phyloP scores from a whole-genome alignment of 2,797 vertebrate species.

The Coilia nasus region DNA sequence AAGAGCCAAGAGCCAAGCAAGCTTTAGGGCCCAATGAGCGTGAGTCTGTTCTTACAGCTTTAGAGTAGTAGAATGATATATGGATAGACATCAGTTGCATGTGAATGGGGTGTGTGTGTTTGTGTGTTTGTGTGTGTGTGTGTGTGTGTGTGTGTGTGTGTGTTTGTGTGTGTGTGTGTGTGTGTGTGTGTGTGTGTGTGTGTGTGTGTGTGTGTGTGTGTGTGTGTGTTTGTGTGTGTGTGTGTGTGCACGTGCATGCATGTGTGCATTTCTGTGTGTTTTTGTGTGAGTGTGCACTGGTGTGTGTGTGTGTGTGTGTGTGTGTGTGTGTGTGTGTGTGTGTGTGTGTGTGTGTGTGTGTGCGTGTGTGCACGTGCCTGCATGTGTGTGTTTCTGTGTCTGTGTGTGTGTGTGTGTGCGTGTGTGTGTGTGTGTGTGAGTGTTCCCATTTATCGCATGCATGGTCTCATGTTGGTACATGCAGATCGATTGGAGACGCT shows the following conservation, averaged over 20 bases:
- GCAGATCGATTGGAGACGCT: not conserved
- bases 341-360: no score
- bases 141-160: no score
- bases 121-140: no score
- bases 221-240: not conserved
- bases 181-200: not conserved
- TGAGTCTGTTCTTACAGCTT: not conserved
- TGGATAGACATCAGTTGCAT: not conserved
- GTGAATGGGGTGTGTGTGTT: not conserved
- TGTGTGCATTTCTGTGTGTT: not conserved
- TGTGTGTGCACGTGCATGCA: not conserved
- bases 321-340: no score
- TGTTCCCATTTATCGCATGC: not conserved
- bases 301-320: not conserved
- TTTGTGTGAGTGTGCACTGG: no score
- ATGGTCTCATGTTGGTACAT: not conserved
- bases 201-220: not conserved
- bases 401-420: no score
- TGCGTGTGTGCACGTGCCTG: no score
- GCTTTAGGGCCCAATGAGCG: not conserved
- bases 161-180: not conserved
- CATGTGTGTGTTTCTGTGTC: no score
- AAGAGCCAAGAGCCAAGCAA: not conserved
- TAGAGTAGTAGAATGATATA: not conserved
- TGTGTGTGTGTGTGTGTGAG: no score